Percentiles rank a stretch among this genome's conserved stretches.
These are phyloP conservation scores for Oryzias curvinotus DNA, from an alignment of 2,113 vertebrate species.

Conservation along the genomic window DNA sequence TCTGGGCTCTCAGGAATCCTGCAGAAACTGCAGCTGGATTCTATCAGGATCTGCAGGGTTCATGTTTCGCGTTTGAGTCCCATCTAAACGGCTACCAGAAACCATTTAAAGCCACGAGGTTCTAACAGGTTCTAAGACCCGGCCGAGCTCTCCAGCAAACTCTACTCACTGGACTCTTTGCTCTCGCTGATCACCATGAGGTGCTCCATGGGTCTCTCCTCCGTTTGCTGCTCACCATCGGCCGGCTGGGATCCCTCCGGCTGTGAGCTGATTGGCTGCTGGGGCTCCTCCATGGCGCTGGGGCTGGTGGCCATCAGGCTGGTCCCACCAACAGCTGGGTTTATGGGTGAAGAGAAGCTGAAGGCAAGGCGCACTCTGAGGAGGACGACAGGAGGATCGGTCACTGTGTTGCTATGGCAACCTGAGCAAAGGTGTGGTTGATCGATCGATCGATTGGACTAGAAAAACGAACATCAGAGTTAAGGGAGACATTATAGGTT, in stretches of 20 bases:
- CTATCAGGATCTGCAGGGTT: no score
- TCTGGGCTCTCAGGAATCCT: no score
- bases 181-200: slow-evolving; percentile 62
- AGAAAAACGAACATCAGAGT: neutral
- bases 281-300: slow-evolving; percentile 52
- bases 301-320: slow-evolving; percentile 46
- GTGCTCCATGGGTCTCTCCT: slow-evolving; percentile 47
- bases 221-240: slow-evolving; percentile 23
- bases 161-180: slow-evolving; percentile 62
- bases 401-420: neutral
- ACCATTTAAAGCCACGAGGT: no score
- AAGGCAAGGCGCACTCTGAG: slow-evolving; percentile 11
- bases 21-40: no score
- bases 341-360: slow-evolving; percentile 4
- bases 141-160: no score
- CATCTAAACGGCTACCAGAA: no score
- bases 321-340: neutral
- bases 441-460: neutral
- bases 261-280: slow-evolving; percentile 51
- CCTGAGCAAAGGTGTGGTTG: neutral
- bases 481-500: no score
- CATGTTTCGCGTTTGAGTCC: no score
- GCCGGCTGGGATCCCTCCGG: slow-evolving; percentile 42
- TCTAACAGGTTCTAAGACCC: no score
- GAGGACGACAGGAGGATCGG: neutral